These are phyloP conservation scores for Mesopsocus fuscifrons DNA, from an alignment of 2,888 invertebrate genomes.

Conservation along the genomic window DNA sequence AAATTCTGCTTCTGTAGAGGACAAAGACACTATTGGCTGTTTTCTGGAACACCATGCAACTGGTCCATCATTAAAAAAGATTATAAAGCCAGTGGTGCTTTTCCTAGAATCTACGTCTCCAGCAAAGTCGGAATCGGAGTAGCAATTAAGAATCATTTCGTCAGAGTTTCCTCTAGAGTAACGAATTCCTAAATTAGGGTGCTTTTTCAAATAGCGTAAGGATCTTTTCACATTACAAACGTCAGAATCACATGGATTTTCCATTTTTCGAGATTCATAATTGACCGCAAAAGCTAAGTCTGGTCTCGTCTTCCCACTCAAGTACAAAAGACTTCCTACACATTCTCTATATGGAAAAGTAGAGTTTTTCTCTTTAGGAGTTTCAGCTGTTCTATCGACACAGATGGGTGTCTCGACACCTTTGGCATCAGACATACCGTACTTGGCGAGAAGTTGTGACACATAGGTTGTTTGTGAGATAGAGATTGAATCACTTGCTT, in stretches of 20 bases:
- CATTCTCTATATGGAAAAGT: constrained; percentile 16
- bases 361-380: neutral
- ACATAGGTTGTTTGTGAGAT: constrained; percentile 13
- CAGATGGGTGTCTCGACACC: constrained; percentile 9
- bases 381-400: neutral
- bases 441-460: constrained; percentile 14
- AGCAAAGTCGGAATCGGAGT: constrained; percentile 9
- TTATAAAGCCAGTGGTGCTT: constrained; percentile 12
- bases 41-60: constrained; percentile 17
- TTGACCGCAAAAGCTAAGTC: constrained; percentile 14
- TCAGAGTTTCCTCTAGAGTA: neutral
- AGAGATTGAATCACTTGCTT: constrained; percentile 10
- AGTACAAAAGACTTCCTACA: constrained; percentile 15
- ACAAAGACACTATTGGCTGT: constrained; percentile 18
- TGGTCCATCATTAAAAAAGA: constrained; percentile 16
- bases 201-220: constrained; percentile 13
- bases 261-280: constrained; percentile 15
- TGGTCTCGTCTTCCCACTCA: constrained; percentile 14
- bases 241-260: constrained; percentile 14
- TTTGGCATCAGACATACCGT: constrained; percentile 14
- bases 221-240: constrained; percentile 13
- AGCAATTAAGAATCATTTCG: neutral
- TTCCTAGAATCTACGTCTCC: constrained; percentile 6
- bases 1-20: constrained; percentile 18
- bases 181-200: constrained; percentile 12